Evolutionary conservation across 2,888 invertebrate species (phyloP).

Genomic region (Allygus modestus): DNA sequence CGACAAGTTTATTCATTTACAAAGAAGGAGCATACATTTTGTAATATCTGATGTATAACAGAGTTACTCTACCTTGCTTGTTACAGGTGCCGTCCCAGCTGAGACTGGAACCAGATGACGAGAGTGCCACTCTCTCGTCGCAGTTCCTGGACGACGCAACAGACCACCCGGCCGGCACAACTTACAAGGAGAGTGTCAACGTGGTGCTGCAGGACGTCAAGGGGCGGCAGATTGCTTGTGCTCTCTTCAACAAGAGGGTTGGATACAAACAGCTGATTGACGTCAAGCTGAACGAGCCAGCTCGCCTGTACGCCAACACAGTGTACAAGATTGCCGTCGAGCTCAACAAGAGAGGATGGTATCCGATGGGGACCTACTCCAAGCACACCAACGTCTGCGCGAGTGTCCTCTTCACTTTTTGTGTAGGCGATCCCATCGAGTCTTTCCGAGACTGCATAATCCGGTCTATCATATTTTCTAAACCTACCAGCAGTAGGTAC

Average conservation of each 20-base stretch:
- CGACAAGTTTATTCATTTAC: too few relatives aligned
- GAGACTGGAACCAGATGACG: slow-evolving; percentile 16
- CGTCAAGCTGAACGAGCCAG: slow-evolving; percentile 88
- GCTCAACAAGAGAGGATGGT: slow-evolving; percentile 89
- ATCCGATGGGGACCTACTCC: slow-evolving; percentile 87
- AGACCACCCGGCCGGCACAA: slow-evolving; percentile 5
- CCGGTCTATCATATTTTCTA: slow-evolving; percentile 85
- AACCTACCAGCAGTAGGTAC: slow-evolving; percentile 1
- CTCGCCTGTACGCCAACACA: slow-evolving; percentile 86
- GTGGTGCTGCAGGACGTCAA: slow-evolving; percentile 89
- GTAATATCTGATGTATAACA: too few relatives aligned
- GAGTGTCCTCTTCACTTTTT: slow-evolving; percentile 86
- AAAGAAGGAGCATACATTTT: too few relatives aligned
- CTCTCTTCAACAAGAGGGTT: slow-evolving; percentile 88
- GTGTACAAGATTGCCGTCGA: slow-evolving; percentile 90
- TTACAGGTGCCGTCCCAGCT: slow-evolving; percentile 43
- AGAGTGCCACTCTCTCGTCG: not conserved
- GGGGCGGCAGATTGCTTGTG: slow-evolving; percentile 88
- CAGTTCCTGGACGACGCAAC: slow-evolving; percentile 1
- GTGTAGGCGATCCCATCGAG: slow-evolving; percentile 84
- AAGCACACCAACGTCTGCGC: slow-evolving; percentile 81
- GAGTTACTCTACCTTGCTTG: too few relatives aligned
- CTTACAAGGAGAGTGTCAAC: slow-evolving; percentile 87
- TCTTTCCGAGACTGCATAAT: slow-evolving; percentile 87
- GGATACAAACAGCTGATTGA: slow-evolving; percentile 86